Conservation (phyloP, 2,113 vertebrate genomes). For the Ciconia stormi region DNA sequence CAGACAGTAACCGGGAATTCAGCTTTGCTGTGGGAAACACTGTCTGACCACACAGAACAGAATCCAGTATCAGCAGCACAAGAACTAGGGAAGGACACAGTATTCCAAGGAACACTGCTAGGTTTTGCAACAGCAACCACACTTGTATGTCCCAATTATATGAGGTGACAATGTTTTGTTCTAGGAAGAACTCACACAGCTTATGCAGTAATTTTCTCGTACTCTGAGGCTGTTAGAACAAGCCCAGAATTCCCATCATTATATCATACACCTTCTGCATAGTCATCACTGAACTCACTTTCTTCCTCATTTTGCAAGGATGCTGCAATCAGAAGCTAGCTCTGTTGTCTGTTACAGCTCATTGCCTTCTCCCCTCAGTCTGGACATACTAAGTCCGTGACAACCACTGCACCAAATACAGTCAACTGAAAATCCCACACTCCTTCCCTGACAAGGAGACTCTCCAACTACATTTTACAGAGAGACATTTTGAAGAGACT, state of each 20-base stretch:
- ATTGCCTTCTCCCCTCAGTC: not conserved
- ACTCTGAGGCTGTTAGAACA: not conserved
- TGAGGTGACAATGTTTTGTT: accelerated
- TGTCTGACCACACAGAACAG: not conserved
- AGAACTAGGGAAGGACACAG: not conserved
- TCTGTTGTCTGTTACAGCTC: not conserved
- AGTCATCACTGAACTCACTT: not conserved
- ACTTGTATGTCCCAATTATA: accelerated
- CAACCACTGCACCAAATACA: not conserved
- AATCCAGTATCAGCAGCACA: not conserved
- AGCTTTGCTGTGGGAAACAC: not conserved
- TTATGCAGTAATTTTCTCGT: not conserved
- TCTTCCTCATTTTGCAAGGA: not conserved
- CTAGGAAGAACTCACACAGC: not conserved
- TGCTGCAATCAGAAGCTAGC: not conserved
- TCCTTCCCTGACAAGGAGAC: not conserved
- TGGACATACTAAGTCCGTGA: not conserved
- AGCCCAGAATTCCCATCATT: not conserved
- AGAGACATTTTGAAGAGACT: not conserved
- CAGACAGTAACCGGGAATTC: not conserved
- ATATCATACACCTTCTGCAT: not conserved
- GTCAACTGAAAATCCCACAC: not conserved
- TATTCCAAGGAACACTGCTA: accelerated
- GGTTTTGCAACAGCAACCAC: not conserved
- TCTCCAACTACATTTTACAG: not conserved